These are phyloP conservation scores for Bruchidius siliquastri DNA, from an alignment of 2,888 invertebrate genomes.

Conservation along the genomic window DNA sequence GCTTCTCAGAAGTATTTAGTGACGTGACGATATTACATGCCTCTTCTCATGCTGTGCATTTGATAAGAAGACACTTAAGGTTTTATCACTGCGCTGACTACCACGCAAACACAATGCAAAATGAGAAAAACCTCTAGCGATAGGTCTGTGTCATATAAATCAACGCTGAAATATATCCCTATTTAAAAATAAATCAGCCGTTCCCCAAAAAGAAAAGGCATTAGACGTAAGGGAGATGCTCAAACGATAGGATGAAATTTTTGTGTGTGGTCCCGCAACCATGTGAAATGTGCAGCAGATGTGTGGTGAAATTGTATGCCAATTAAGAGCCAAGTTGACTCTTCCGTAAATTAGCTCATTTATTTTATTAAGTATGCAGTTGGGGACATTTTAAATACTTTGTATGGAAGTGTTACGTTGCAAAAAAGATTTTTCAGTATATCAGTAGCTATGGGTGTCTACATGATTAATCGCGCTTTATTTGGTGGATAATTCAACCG, in stretches of 20 bases:
- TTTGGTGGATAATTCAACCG: too few relatives aligned
- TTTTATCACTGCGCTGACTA: not conserved
- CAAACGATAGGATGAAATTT: constrained; percentile 14
- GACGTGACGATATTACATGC: not conserved
- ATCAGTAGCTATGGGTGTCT: too few relatives aligned
- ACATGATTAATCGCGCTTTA: too few relatives aligned
- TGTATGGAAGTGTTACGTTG: too few relatives aligned
- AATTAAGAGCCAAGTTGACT: constrained; percentile 31
- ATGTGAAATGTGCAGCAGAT: constrained; percentile 33
- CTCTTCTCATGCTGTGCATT: too few relatives aligned
- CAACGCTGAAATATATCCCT: not conserved
- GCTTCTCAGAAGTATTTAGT: not conserved
- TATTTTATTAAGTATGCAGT: constrained; percentile 1
- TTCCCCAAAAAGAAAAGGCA: constrained; percentile 3
- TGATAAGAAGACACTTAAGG: not conserved
- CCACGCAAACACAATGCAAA: not conserved
- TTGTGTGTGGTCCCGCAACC: constrained; percentile 26
- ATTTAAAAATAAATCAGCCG: not conserved
- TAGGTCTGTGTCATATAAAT: constrained; percentile 3
- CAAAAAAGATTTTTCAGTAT: too few relatives aligned
- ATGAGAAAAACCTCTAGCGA: not conserved
- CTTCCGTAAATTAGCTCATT: constrained; percentile 27
- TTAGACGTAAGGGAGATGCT: constrained; percentile 7
- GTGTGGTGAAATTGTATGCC: constrained; percentile 34
- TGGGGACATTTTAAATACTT: not conserved